Evolutionary conservation across 2,888 invertebrate species (phyloP).

Genomic region (Dyspetes luteomarginatus): DNA sequence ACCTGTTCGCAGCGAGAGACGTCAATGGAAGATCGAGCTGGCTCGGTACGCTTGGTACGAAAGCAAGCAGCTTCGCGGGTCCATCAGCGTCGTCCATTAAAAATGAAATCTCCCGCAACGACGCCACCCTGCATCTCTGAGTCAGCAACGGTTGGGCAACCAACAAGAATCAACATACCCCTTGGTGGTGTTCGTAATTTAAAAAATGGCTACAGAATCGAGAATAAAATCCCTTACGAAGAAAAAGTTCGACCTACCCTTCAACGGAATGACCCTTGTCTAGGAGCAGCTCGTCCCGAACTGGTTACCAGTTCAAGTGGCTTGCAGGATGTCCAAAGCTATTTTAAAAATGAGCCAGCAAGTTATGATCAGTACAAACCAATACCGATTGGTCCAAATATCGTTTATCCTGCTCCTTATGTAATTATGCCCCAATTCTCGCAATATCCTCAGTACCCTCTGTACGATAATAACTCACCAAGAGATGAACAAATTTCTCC

Average conservation of each 20-base stretch:
- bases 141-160: slow-evolving; percentile 30
- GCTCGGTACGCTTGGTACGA: neutral
- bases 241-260: slow-evolving; percentile 2
- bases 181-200: slow-evolving; percentile 61
- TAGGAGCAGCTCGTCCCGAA: neutral
- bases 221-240: slow-evolving; percentile 42
- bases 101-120: neutral
- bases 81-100: slow-evolving; percentile 6
- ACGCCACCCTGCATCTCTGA: neutral
- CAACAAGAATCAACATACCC: slow-evolving; percentile 68
- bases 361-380: slow-evolving; percentile 5
- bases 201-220: slow-evolving; percentile 60
- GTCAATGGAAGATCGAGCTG: neutral
- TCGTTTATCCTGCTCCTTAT: slow-evolving; percentile 21
- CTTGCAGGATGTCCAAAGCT: neutral
- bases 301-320: neutral
- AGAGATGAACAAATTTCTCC: neutral
- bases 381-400: slow-evolving; percentile 4
- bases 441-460: slow-evolving; percentile 15
- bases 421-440: neutral
- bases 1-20: neutral
- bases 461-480: neutral
- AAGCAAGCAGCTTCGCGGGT: neutral
- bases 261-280: neutral
- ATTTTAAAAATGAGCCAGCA: neutral